Evolutionary conservation across 2,888 invertebrate species (phyloP).

Genomic region (Meganola albula): DNA sequence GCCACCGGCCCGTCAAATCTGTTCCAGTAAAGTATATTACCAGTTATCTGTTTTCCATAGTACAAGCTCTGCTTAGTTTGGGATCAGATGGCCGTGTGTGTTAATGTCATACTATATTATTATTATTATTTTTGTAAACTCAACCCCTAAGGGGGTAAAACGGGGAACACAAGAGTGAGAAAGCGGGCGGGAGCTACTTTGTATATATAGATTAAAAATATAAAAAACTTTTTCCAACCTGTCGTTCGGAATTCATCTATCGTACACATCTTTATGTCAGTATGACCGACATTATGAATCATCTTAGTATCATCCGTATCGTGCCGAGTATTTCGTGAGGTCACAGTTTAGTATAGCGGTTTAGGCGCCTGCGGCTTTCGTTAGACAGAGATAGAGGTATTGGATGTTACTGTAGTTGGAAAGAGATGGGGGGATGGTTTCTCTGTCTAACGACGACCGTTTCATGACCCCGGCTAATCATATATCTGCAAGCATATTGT

Average conservation of each 20-base stretch:
- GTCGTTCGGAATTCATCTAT: conserved; percentile 60
- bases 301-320: conserved; percentile 62
- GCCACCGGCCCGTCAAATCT: too few relatives aligned
- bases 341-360: conserved; percentile 77
- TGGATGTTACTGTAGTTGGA: conserved; percentile 33
- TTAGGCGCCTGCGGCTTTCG: conserved; percentile 71
- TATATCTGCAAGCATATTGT: conserved; percentile 76
- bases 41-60: too few relatives aligned
- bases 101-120: too few relatives aligned
- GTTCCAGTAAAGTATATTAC: too few relatives aligned
- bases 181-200: not conserved
- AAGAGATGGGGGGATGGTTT: conserved; percentile 39
- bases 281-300: conserved; percentile 71
- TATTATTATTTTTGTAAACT: too few relatives aligned
- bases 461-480: conserved; percentile 75
- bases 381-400: conserved; percentile 45
- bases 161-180: too few relatives aligned
- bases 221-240: conserved; percentile 38
- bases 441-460: conserved; percentile 72
- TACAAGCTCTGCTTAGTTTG: too few relatives aligned
- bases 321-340: conserved; percentile 75
- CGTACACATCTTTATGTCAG: conserved; percentile 56
- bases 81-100: too few relatives aligned
- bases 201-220: conserved; percentile 36
- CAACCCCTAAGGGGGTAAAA: too few relatives aligned